Percentiles rank a stretch among this genome's conserved stretches.
phyloP scores from a whole-genome alignment of 2,797 vertebrate species.

The Sus cebifrons region DNA sequence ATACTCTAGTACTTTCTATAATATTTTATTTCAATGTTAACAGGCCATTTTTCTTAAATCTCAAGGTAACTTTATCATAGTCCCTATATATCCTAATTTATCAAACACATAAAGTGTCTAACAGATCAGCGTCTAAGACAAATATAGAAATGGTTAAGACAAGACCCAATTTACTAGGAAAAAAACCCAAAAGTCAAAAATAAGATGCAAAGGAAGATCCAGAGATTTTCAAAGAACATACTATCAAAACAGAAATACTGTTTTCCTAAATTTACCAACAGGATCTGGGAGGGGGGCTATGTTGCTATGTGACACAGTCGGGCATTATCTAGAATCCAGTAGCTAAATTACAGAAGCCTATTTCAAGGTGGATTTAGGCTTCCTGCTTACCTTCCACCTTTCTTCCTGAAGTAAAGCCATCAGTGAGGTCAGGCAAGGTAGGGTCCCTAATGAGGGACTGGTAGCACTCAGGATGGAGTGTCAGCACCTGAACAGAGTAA shows the following conservation, averaged over 20 bases:
- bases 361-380: not conserved
- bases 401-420: not conserved
- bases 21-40: not conserved
- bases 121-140: not conserved
- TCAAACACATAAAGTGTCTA: not conserved
- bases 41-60: not conserved
- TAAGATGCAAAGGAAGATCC: not conserved
- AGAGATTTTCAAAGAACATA: not conserved
- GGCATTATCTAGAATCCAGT: not conserved
- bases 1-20: not conserved
- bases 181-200: not conserved
- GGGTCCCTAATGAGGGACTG: not conserved
- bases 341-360: not conserved
- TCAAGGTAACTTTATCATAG: not conserved
- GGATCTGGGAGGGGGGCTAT: not conserved
- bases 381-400: not conserved
- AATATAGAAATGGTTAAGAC: slow-evolving; percentile 1
- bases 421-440: not conserved
- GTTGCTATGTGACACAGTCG: not conserved
- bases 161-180: not conserved
- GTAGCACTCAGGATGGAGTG: rapidly evolving
- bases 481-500: not conserved
- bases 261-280: not conserved
- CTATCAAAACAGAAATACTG: not conserved
- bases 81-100: not conserved